Base-by-base conservation (phyloP, 2,113 vertebrate species). In the Notechis scutatus region DNA sequence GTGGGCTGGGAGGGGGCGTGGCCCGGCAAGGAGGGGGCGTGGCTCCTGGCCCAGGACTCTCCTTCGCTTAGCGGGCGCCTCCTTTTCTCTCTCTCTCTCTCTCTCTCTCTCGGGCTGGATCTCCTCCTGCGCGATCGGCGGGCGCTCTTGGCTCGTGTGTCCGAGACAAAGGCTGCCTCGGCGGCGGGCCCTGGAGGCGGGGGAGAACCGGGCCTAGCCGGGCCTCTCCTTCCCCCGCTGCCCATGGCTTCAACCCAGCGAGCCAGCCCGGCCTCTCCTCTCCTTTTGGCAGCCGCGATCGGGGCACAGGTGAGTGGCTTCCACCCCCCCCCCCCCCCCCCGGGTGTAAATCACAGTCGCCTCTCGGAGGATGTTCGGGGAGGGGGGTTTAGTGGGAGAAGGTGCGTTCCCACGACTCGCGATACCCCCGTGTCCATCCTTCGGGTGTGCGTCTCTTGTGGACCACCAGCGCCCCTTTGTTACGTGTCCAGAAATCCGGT, bases 301-400 rank as follows among this genome's bases (percentile, higher is more conserved):
- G 29, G n/a, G 64, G 29, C 29, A 0, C 64, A 34, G 64, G 64
- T 74, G 64, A 74, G 64, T 74, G n/a, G n/a, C 15, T 20, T 12
- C 10, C 50, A 2, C 10, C 9, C 12, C 10, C 9, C 29, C 29
- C 10, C 0, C 10, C 9, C 29, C 64, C 1, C 12, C 14, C 26
- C 24, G 23, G 59, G 23, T 11, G 11, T 1, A 14, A 15, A 5
- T 69, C 29, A 5, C 29, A 4, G 11, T 0, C 59, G 11, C 61
- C 61, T 0, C 26, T 29, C 14, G 4, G 64, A 34, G 64, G 64
- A 74, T 74, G n/a, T n/a, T 34, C 24, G 24, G 59, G 10, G 23
- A 0, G 9, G 57, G 23, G 57, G 57, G 8, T 8, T 0, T 42
- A 7, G 21, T 8, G 23, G 1, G 23, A 23, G 1, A 12, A n/a